Evolutionary conservation across 2,797 vertebrate genomes (phyloP).

Genomic region (Pyrocephalus nanus): DNA sequence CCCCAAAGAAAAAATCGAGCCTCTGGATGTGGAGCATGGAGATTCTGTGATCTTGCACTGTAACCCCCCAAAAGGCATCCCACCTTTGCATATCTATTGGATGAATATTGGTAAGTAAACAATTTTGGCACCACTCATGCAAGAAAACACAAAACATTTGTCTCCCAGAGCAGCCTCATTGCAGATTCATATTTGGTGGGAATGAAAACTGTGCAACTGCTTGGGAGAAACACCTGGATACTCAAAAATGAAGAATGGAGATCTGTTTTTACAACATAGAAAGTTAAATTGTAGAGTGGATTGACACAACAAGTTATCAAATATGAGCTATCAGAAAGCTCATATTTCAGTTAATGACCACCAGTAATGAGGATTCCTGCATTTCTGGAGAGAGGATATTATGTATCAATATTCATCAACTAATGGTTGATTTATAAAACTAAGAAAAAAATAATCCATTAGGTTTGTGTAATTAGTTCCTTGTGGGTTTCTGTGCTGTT

Average conservation of each 20-base stretch:
- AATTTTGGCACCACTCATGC: rapidly evolving
- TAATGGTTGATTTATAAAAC: background rate
- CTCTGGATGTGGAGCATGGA: conserved; percentile 89
- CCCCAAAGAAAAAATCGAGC: conserved; percentile 91
- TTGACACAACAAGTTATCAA: background rate
- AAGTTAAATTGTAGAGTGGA: background rate
- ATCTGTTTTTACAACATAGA: background rate
- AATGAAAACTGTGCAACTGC: background rate
- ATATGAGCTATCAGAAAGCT: background rate
- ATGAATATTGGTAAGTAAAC: conserved; percentile 92
- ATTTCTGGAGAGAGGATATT: background rate
- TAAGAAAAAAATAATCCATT: background rate
- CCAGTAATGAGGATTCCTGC: background rate
- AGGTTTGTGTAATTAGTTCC: background rate
- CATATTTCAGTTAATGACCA: background rate
- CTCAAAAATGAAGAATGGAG: background rate
- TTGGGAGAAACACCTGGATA: background rate
- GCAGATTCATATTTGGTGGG: background rate
- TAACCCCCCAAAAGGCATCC: conserved; percentile 90
- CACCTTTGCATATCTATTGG: conserved; percentile 94
- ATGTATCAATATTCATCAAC: background rate
- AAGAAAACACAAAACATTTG: background rate
- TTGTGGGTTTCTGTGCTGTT: background rate
- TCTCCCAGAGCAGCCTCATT: background rate
- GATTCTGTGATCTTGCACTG: conserved; percentile 87